These are phyloP conservation scores for Apantesis nais DNA, from an alignment of 2,888 invertebrate species.

Conservation along the genomic window DNA sequence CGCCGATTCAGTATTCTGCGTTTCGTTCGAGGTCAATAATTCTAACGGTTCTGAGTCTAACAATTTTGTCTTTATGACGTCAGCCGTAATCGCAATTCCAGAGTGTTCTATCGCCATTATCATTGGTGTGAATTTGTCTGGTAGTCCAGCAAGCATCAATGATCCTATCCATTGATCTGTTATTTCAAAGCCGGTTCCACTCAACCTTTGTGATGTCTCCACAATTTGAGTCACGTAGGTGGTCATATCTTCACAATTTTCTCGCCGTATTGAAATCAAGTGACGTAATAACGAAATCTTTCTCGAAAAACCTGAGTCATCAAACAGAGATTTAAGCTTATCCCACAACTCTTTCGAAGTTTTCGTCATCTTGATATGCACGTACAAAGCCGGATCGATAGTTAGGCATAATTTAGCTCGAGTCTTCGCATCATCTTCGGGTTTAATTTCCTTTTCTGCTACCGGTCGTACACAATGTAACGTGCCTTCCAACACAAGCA, in stretches of 20 bases:
- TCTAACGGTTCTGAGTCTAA: constrained; percentile 1
- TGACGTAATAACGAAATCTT: not conserved
- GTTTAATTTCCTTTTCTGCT: not conserved
- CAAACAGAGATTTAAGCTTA: constrained; percentile 11
- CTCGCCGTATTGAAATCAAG: constrained; percentile 1
- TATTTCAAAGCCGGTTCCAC: not conserved
- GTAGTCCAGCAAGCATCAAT: not conserved
- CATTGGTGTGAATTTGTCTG: constrained; percentile 10
- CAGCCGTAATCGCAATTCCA: constrained; percentile 14
- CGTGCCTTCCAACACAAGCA: constrained; percentile 3
- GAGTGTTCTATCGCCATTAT: constrained; percentile 18
- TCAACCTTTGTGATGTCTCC: constrained; percentile 6
- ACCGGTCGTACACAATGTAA: constrained; percentile 2
- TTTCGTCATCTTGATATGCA: constrained; percentile 25
- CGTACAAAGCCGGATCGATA: constrained; percentile 21
- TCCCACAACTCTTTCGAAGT: constrained; percentile 44
- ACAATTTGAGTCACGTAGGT: not conserved
- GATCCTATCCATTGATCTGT: not conserved
- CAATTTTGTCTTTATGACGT: constrained; percentile 9
- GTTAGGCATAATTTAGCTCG: constrained; percentile 28
- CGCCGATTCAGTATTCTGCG: too few species aligned
- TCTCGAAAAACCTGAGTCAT: constrained; percentile 1
- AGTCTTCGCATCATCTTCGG: constrained; percentile 13
- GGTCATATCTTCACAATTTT: not conserved
- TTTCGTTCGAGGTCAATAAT: not conserved